phyloP scores from a whole-genome alignment of 2,113 vertebrate genomes.

The Tetrax tetrax region DNA sequence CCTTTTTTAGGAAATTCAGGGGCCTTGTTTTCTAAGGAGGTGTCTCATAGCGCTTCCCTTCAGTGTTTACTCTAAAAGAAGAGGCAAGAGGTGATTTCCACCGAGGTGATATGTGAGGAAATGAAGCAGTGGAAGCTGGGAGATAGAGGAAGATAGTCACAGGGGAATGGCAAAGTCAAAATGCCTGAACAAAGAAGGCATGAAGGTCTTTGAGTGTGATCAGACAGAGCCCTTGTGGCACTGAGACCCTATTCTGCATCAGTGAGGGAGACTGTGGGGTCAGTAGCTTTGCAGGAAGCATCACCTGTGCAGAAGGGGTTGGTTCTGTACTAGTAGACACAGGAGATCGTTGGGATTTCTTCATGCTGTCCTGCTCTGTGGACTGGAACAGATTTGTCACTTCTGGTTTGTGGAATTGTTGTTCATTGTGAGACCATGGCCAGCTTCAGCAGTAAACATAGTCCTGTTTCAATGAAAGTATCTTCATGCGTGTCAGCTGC shows the following conservation, averaged over 20 bases:
- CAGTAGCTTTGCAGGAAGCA: not conserved
- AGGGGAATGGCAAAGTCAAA: not conserved
- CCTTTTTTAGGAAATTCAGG: not conserved
- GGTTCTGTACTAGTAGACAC: not conserved
- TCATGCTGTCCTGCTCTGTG: not conserved
- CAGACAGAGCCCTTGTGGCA: not conserved
- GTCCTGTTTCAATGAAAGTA: not conserved
- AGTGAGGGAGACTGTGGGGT: not conserved
- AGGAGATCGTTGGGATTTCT: not conserved
- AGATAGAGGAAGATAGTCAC: not conserved
- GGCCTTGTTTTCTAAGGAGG: not conserved
- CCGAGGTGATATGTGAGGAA: not conserved
- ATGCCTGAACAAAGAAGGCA: not conserved
- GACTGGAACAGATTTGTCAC: not conserved
- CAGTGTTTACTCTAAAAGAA: not conserved
- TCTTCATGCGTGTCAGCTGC: not conserved
- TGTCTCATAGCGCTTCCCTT: not conserved
- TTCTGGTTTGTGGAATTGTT: not conserved
- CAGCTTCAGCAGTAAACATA: not conserved
- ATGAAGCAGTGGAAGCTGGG: not conserved
- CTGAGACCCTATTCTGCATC: not conserved
- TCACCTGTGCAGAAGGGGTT: not conserved
- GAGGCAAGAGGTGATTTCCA: not conserved
- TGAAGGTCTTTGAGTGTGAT: rapidly evolving
- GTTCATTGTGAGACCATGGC: not conserved